Evolutionary conservation across 2,113 vertebrate species (phyloP).

Genomic region (Clarias macrocephalus): DNA sequence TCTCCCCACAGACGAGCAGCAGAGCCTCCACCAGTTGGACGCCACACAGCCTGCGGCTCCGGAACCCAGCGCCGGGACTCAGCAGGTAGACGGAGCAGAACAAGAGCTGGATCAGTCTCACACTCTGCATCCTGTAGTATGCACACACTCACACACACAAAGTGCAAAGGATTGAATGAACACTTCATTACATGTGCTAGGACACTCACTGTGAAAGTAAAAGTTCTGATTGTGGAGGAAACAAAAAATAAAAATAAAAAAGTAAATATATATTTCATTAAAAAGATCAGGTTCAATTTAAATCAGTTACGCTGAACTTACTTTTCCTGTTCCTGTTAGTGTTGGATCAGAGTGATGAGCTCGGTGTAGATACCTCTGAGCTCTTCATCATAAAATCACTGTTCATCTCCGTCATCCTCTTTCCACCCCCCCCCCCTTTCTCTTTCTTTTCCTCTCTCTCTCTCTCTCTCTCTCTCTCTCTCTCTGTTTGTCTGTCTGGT

Average conservation of each 20-base stretch:
- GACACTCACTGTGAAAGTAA: background rate
- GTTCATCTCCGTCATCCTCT: background rate
- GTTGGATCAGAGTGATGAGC: background rate
- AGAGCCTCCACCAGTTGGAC: constrained; percentile 60
- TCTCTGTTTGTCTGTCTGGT: constrained; percentile 1
- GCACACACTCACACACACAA: background rate
- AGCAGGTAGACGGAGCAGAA: constrained; percentile 34
- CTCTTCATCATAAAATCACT: background rate
- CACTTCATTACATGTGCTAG: background rate
- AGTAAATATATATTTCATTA: background rate
- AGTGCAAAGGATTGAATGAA: background rate
- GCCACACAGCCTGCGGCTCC: constrained; percentile 50
- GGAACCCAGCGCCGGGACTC: constrained; percentile 20
- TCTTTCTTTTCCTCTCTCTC: background rate
- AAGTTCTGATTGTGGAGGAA: background rate
- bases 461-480: constrained; percentile 17
- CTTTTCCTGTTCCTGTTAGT: background rate
- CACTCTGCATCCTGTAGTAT: constrained; percentile 21
- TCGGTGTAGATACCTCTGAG: background rate
- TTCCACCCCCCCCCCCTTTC: background rate
- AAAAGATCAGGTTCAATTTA: background rate
- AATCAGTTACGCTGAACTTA: background rate
- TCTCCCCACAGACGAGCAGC: constrained; percentile 57
- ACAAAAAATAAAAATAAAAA: background rate
- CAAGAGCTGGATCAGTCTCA: constrained; percentile 12